Evolutionary conservation across 1,140 invertebrate species (phyloP).

Genomic region (Leptinotarsa defecta): DNA sequence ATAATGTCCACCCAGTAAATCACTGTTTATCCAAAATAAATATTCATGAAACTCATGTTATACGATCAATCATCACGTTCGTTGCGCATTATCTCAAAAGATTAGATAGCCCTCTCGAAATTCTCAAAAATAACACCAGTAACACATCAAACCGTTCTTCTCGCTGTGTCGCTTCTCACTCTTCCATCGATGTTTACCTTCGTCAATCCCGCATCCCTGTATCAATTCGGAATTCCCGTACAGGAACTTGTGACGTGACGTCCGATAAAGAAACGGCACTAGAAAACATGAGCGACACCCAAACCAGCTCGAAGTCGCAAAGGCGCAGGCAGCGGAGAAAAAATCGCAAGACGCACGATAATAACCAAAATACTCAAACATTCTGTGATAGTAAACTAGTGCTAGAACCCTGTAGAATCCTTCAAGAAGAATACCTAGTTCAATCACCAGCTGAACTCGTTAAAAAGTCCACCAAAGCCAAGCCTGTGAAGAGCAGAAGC

Average conservation of each 20-base stretch:
- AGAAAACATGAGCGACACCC: constrained; percentile 37
- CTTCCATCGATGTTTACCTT: constrained; percentile 14
- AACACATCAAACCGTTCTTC: constrained; percentile 1
- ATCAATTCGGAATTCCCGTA: constrained; percentile 14
- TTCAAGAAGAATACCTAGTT: constrained; percentile 11
- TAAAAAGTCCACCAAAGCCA: constrained; percentile 38
- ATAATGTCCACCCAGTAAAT: too few species aligned
- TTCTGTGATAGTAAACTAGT: constrained; percentile 1
- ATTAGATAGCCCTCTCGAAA: not conserved
- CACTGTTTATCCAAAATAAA: too few species aligned
- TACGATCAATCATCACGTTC: too few species aligned
- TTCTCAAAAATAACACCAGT: constrained; percentile 4
- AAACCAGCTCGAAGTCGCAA: constrained; percentile 35
- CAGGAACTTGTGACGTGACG: constrained; percentile 12
- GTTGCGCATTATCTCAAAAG: not conserved
- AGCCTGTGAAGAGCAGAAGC: constrained; percentile 60
- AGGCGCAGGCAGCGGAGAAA: constrained; percentile 35
- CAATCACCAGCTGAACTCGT: constrained; percentile 18
- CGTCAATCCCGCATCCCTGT: not conserved
- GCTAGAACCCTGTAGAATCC: not conserved
- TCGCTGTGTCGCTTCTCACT: constrained; percentile 10
- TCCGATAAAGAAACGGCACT: not conserved
- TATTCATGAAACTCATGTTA: too few species aligned
- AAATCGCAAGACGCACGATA: constrained; percentile 26
- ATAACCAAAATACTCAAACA: not conserved